Conservation (phyloP, 2,113 vertebrate genomes). For the Dromiciops gliroides region DNA sequence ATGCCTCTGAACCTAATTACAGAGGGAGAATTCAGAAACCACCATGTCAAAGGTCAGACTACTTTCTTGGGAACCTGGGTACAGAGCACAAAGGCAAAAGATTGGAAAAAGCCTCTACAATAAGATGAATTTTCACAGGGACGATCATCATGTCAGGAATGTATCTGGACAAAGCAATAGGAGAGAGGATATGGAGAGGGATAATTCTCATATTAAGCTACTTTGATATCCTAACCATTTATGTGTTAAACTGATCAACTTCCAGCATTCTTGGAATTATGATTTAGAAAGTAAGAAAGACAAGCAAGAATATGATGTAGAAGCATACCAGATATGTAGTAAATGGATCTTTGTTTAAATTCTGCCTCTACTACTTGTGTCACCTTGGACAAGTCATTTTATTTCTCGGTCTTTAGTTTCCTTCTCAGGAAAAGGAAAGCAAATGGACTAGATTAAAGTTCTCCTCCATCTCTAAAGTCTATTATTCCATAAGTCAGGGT, state of each 20-base stretch:
- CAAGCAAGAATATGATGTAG: neutral
- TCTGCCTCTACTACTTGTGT: neutral
- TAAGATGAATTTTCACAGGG: neutral
- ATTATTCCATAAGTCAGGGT: neutral
- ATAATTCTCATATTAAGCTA: neutral
- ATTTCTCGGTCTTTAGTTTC: neutral
- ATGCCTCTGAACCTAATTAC: neutral
- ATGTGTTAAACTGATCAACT: neutral
- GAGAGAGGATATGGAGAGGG: neutral
- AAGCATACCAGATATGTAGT: neutral
- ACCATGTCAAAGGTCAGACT: neutral
- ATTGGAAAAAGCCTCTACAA: neutral
- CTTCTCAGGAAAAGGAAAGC: neutral
- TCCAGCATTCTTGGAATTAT: neutral
- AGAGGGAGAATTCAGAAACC: conserved; percentile 10
- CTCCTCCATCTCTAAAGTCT: neutral
- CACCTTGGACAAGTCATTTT: neutral
- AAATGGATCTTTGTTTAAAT: neutral
- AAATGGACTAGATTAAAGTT: neutral
- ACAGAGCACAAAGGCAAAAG: neutral
- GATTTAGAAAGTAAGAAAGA: neutral
- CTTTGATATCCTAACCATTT: neutral
- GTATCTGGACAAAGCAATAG: neutral
- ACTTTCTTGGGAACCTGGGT: conserved; percentile 26
- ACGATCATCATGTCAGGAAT: neutral